Evolutionary conservation across 1,140 invertebrate species (phyloP), one percentile per base, ranked within the genome.

Genomic region (Heterodera schachtii): DNA sequence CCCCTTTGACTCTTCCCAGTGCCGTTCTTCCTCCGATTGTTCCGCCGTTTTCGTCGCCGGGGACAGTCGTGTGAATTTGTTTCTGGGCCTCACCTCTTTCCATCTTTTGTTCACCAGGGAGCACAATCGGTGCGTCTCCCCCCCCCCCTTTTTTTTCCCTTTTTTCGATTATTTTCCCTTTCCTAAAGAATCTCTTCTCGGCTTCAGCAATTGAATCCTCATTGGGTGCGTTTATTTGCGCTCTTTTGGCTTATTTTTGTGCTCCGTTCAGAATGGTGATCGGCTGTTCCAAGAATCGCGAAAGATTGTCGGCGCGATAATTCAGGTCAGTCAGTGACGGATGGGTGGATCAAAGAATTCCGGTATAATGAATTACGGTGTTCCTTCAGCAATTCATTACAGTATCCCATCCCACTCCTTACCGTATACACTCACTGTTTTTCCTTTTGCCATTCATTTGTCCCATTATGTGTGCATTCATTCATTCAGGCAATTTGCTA

Each of bases 281-380:
- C 73, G 87, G 41, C 73, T 88, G 7, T 88, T 87, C 70, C 91
- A 92, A 87, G 94, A 96, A 87, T 92, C 94, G 0, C 92, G 95
- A 82, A 93, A 93, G 86, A 92, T 93, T 21, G 83, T 92, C 43
- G 92, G 91, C 46, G 92, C 92, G 21, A 66, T 89, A 81, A 80
- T 88, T 77, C 89, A 78, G 70, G 77, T 69, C 31, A 31, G 0
- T 31, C 31, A 31, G 31, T 60, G 19, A 9, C 6, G 16, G 21
- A 3, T 7, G 7, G 49, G 2, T 2, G 11, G 6, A 52, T 2
- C 11, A 52, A 8, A 11, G 6, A 52, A 52, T 52, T 8, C 0
- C 0, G 13, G 57, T 19, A n/a, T 19, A 64, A 3, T 64, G 13
- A 19, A 11, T 11, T 13, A 64, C 0, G 19, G 16, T 52, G 2